Base-by-base conservation (phyloP, 2,797 vertebrate species). In the Paguma larvata region DNA sequence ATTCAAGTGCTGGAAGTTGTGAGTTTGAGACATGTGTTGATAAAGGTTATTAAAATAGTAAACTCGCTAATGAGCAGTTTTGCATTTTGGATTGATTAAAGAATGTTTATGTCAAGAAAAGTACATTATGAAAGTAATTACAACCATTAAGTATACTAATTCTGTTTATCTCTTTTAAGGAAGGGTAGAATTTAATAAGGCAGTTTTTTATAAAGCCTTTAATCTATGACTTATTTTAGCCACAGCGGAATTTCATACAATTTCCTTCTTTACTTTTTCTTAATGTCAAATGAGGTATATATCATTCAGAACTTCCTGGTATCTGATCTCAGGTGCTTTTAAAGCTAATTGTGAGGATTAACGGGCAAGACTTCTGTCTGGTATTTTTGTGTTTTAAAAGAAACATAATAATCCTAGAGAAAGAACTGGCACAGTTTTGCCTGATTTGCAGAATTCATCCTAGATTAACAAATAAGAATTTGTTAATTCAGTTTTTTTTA, bases 81-180 rank as follows among this genome's bases (percentile, higher is more conserved):
- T 96, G 41, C n/a, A 82, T 95, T 96, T 96, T 92, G 48, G 75
- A 92, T 97, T 98, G 97, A 98, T 98, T 98, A 97, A 96, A 98
- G 94, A 93, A 95, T 95, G 94, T 92, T 95, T 97, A 96, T 86
- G 87, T 97, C 79, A 95, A 97, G 94, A 86, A 96, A 92, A 84
- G 59, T 65, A 95, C 32, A 92, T 95, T 95, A 94, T 75, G 83
- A 95, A 94, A 96, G 85, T 95, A 96, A 98, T 97, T 95, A 87
- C 94, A 97, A 51, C 91, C 85, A 92, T 96, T 97, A 97, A 93
- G 97, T 97, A 96, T 97, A 96, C 94, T 97, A 95, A 97, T 95
- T 92, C 68, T 95, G 94, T 97, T 95, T 95, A 85, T 95, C 94
- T 96, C 78, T 95, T 85, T 92, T 85, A 95, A 97, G 94, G 94